These are phyloP conservation scores for Griposia aprilina DNA, from an alignment of 2,888 invertebrate genomes.

Conservation along the genomic window DNA sequence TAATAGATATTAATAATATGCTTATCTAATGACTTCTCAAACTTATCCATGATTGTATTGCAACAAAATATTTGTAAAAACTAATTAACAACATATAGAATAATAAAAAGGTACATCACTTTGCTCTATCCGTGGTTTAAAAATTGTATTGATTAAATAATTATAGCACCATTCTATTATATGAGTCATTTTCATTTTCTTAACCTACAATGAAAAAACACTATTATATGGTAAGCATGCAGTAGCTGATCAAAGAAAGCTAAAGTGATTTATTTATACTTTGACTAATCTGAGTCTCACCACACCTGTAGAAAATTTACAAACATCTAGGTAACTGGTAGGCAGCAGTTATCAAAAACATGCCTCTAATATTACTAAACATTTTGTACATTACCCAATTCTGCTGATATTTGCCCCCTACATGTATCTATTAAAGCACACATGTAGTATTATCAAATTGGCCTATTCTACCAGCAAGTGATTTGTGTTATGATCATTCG, in stretches of 20 bases:
- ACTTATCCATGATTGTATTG: not conserved
- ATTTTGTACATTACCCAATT: constrained; percentile 20
- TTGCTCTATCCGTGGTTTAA: constrained; percentile 69
- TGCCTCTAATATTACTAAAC: constrained; percentile 18
- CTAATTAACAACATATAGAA: constrained; percentile 7
- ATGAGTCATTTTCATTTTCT: constrained; percentile 78
- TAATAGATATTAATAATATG: constrained; percentile 6
- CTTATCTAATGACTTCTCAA: constrained; percentile 22
- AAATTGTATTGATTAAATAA: constrained; percentile 74
- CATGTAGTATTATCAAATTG: constrained; percentile 16
- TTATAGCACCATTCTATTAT: constrained; percentile 77
- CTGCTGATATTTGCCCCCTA: constrained; percentile 7
- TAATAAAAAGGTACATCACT: constrained; percentile 78
- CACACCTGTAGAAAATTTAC: constrained; percentile 27
- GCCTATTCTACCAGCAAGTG: constrained; percentile 28
- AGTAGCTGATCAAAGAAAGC: constrained; percentile 23
- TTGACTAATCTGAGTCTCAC: constrained; percentile 20
- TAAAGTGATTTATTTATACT: constrained; percentile 24
- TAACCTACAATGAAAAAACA: constrained; percentile 74
- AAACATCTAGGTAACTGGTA: constrained; percentile 35
- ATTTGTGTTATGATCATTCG: constrained; percentile 35
- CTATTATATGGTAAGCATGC: constrained; percentile 41
- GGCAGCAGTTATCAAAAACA: constrained; percentile 22
- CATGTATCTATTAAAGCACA: constrained; percentile 14
- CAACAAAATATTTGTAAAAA: constrained; percentile 4